phyloP scores from a whole-genome alignment of 2,113 vertebrate species.

The Neolamprologus tretocephalus region DNA sequence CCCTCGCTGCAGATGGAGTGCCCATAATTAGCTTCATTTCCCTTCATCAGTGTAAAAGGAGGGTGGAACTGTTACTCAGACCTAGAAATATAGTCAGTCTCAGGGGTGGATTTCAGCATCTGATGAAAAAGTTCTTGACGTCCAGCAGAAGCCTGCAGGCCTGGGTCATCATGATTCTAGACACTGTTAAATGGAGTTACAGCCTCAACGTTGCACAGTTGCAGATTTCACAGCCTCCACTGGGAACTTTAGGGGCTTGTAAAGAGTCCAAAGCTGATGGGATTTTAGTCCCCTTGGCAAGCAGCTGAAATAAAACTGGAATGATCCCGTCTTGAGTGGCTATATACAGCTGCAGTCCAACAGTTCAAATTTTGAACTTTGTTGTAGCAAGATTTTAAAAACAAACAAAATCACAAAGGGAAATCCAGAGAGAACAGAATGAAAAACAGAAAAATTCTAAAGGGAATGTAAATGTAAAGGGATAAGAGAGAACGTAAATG shows the following conservation, averaged over 20 bases:
- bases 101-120: neutral
- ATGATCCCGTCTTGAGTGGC: neutral
- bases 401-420: neutral
- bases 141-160: neutral
- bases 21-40: slow-evolving; percentile 39
- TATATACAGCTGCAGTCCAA: neutral
- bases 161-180: slow-evolving; percentile 14
- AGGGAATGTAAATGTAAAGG: neutral
- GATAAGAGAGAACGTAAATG: neutral
- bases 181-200: slow-evolving; percentile 30
- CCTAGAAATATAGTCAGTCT: neutral
- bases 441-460: neutral
- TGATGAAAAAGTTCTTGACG: slow-evolving; percentile 7
- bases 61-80: neutral
- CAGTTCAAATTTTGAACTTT: neutral
- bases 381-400: neutral
- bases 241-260: slow-evolving; percentile 8
- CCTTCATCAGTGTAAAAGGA: slow-evolving; percentile 11
- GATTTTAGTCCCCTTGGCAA: neutral
- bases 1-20: slow-evolving; percentile 28
- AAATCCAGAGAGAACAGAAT: neutral
- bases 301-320: slow-evolving; percentile 14
- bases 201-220: neutral
- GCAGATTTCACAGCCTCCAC: slow-evolving; percentile 13
- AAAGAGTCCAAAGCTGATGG: slow-evolving; percentile 21